These are phyloP conservation scores for Orgyia antiqua DNA, from an alignment of 2,888 invertebrate genomes.

Conservation along the genomic window DNA sequence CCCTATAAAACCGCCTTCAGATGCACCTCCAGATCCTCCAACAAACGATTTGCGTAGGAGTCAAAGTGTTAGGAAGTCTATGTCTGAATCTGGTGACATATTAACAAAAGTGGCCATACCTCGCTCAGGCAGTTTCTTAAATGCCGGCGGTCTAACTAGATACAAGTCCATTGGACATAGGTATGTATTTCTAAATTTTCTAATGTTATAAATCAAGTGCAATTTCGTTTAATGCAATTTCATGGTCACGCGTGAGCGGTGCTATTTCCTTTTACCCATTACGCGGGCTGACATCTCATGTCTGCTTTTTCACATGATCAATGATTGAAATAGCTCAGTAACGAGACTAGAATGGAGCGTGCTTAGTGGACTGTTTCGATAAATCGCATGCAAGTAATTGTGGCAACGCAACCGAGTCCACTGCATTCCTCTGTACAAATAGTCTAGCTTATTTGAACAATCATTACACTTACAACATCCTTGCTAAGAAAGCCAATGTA, in stretches of 20 bases:
- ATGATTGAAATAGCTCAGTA: constrained; percentile 40
- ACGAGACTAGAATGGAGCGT: constrained; percentile 47
- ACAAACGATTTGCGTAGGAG: constrained; percentile 58
- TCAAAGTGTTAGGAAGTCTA: constrained; percentile 67
- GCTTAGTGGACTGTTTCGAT: constrained; percentile 58
- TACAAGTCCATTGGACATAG: constrained; percentile 85
- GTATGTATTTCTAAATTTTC: constrained; percentile 56
- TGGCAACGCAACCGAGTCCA: constrained; percentile 59
- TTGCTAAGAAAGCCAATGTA: constrained; percentile 21
- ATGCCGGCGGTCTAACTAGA: constrained; percentile 86
- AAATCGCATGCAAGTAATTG: constrained; percentile 61
- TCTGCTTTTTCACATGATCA: constrained; percentile 36
- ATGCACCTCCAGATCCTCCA: constrained; percentile 39
- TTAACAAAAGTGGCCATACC: constrained; percentile 92
- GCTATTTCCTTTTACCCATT: constrained; percentile 45
- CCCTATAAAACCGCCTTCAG: constrained; percentile 54
- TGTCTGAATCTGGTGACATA: constrained; percentile 85
- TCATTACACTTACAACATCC: constrained; percentile 30
- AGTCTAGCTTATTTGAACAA: constrained; percentile 34
- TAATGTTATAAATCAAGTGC: constrained; percentile 31
- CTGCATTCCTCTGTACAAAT: constrained; percentile 56
- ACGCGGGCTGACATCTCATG: constrained; percentile 33
- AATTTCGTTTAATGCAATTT: constrained; percentile 32
- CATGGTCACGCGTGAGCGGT: constrained; percentile 34
- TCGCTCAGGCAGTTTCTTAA: constrained; percentile 90